Conservation (phyloP, 92 coral and sea anemone genomes). For the Micromussa lordhowensis region DNA sequence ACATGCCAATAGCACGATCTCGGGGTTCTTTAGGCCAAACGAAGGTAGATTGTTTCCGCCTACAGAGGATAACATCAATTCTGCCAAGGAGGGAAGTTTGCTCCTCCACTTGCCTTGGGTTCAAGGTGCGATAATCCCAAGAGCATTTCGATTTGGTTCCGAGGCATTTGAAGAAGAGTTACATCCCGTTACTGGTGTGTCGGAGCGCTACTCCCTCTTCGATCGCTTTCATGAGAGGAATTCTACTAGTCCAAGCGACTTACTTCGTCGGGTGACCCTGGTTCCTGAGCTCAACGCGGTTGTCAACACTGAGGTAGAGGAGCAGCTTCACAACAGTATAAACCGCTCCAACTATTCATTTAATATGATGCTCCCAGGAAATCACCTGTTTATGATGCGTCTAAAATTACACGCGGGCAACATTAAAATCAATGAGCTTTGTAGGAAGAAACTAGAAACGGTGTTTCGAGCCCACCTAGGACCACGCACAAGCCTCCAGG, state of each 20-base stretch:
- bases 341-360: constrained; percentile 59
- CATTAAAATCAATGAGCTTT: constrained; percentile 23
- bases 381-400: constrained; percentile 67
- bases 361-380: constrained; percentile 66
- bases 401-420: constrained; percentile 53
- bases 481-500: not conserved
- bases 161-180: not conserved
- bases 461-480: constrained; percentile 25
- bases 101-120: constrained; percentile 35
- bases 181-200: constrained; percentile 56
- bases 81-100: constrained; percentile 48
- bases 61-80: constrained; percentile 28
- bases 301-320: constrained; percentile 55
- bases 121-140: not conserved
- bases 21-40: constrained; percentile 44
- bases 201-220: constrained; percentile 35
- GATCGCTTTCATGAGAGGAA: constrained; percentile 67
- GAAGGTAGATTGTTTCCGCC: constrained; percentile 43
- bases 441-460: constrained; percentile 9
- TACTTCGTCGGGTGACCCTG: constrained; percentile 45
- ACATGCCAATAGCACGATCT: constrained; percentile 43
- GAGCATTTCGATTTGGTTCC: not conserved
- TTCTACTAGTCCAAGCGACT: constrained; percentile 37
- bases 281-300: constrained; percentile 59
- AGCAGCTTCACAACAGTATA: constrained; percentile 52